Percentiles rank a stretch among this genome's conserved stretches.
Conservation (phyloP, 1,140 invertebrate species). For the Philaenus spumarius region DNA sequence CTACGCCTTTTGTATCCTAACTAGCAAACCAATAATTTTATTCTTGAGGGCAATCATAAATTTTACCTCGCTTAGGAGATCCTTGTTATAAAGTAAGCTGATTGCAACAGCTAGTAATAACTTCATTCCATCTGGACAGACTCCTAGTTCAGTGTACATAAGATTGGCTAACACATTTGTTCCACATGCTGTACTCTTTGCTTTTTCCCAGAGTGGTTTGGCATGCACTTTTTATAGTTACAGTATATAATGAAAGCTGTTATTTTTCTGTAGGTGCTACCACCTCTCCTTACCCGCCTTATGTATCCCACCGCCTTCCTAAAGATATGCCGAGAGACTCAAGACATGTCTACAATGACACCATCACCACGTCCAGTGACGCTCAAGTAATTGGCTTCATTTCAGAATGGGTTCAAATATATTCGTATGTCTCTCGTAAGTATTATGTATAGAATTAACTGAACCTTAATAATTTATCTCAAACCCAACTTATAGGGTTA, state of each 20-base stretch:
- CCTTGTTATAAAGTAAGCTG: too few relatives aligned
- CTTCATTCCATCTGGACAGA: too few relatives aligned
- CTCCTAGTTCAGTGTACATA: too few relatives aligned
- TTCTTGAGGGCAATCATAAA: too few relatives aligned
- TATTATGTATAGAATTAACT: constrained; percentile 24
- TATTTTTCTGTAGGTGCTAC: constrained; percentile 1
- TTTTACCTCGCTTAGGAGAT: too few relatives aligned
- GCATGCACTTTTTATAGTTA: constrained; percentile 34
- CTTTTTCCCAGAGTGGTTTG: constrained; percentile 10
- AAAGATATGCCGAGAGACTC: constrained; percentile 18
- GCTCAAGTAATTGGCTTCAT: constrained; percentile 50
- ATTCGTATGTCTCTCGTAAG: constrained; percentile 52
- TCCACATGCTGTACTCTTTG: too few relatives aligned
- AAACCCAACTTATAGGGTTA: too few relatives aligned
- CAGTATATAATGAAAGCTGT: neutral
- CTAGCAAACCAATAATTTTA: too few relatives aligned
- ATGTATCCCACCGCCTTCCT: neutral
- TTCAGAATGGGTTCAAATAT: constrained; percentile 57
- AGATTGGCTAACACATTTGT: too few relatives aligned
- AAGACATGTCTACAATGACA: constrained; percentile 38
- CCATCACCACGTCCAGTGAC: constrained; percentile 40
- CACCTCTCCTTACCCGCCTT: neutral
- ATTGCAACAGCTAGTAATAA: too few relatives aligned
- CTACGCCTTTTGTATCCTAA: too few relatives aligned
- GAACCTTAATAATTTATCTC: too few relatives aligned